Conservation (phyloP, 2,888 invertebrate species). For the Dendrolimus pini region DNA sequence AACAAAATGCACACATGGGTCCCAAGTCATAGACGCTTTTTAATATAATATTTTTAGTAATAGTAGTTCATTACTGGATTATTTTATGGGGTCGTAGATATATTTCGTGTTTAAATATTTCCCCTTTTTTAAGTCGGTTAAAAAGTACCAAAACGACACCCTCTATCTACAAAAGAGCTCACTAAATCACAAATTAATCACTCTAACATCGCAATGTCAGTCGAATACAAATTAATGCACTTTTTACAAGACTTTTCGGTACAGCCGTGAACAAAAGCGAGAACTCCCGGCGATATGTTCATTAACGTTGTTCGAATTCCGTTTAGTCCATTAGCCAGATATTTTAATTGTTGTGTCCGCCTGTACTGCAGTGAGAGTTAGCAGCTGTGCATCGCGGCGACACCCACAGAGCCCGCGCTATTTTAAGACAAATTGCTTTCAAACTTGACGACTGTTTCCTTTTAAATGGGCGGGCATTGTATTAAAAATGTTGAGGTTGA, state of each 20-base stretch:
- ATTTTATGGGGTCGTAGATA: no score
- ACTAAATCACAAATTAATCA: neutral
- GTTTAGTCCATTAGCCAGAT: slow-evolving; percentile 69
- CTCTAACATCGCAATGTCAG: neutral
- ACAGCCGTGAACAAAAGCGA: slow-evolving; percentile 43
- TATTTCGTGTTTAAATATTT: no score
- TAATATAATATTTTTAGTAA: no score
- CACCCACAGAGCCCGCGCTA: slow-evolving; percentile 59
- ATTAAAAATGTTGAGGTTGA: neutral
- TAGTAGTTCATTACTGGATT: no score
- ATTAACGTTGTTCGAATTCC: slow-evolving; percentile 68
- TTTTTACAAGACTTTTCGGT: slow-evolving; percentile 33
- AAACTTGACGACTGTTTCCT: slow-evolving; percentile 51
- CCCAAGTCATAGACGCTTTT: no score
- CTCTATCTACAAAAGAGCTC: neutral
- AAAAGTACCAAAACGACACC: no score
- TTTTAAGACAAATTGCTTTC: slow-evolving; percentile 71
- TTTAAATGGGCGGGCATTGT: slow-evolving; percentile 8
- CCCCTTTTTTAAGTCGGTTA: no score
- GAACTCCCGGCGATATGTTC: slow-evolving; percentile 62
- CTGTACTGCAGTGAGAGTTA: slow-evolving; percentile 44
- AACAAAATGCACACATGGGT: no score
- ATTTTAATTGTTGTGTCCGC: slow-evolving; percentile 69
- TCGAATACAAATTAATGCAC: slow-evolving; percentile 7
- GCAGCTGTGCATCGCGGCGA: slow-evolving; percentile 59